Base-by-base conservation (phyloP, 2,888 invertebrate species). In the Pandemis corylana region DNA sequence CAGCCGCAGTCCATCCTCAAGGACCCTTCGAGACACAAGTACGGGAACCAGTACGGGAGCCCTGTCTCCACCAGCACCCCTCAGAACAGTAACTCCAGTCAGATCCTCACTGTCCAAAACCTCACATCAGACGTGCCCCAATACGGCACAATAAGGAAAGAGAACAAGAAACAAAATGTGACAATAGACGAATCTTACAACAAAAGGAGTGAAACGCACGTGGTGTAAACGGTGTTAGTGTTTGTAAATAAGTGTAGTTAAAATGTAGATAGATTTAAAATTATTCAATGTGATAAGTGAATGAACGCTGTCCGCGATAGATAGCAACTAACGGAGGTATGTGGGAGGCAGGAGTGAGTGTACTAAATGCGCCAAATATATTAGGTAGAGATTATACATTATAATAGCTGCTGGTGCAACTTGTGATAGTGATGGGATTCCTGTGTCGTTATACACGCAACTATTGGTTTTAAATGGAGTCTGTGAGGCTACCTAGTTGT, bases 1-100 rank as follows among this genome's bases (percentile, higher is more conserved):
- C 95, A 95, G 77, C 96, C 96, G 0, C 96, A 96, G 79, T 95
- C 96, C 44, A 96, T 96, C 78, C 90, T 96, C 7, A 96, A 96
- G 83, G 96, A 96, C 86, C 95, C 96, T 4, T 96, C 96, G 72
- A 90, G 96, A 51, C 95, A 95, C 84, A 95, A 95, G 82, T 95
- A 95, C 77, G 94, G 93, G 46, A 94, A 91, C 79, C 95, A 95
- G 61, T 95, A 95, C 77, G 94, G 92, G 5, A 94, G 92, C 81
- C 93, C 93, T 0, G 83, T 92, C 66, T 93, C 93, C 0, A 87
- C 91, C 13, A 93, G 90, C 83, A 92, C 90, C 64, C 95, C 90
- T 59, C 95, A 89, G 79, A 92, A 79, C 78, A 90, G 84, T 74
- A 89, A 89, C 83, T 90, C 93, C 28, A 92, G 88, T 81, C 96